Conservation (phyloP, 64 coral and sea anemone genomes). For the Pachyseris speciosa region DNA sequence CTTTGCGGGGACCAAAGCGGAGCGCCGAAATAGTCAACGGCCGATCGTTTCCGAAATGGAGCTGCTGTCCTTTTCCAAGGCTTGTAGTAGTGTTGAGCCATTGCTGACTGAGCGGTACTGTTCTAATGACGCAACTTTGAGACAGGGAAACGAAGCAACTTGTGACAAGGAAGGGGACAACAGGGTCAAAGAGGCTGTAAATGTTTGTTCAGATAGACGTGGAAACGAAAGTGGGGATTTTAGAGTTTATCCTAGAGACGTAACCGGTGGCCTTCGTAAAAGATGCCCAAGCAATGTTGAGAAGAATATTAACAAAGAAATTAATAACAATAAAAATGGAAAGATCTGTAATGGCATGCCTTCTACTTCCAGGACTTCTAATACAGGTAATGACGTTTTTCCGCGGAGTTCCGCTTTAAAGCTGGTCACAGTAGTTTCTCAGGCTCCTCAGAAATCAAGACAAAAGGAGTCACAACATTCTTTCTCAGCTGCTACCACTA, state of each 20-base stretch:
- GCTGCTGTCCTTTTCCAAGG: no score
- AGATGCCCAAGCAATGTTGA: not conserved
- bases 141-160: not conserved
- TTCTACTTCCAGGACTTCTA: not conserved
- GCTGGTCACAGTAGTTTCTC: no score
- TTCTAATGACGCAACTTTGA: not conserved
- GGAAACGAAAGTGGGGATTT: not conserved
- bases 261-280: not conserved
- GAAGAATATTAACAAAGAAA: not conserved
- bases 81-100: not conserved
- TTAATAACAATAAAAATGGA: not conserved
- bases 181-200: not conserved
- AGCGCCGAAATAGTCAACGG: not conserved
- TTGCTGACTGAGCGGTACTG: not conserved
- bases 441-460: no score
- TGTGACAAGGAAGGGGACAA: not conserved
- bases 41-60: not conserved
- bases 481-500: no score
- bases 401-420: no score
- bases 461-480: no score
- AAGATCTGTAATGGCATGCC: not conserved
- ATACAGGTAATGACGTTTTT: no score
- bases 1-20: not conserved
- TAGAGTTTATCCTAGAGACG: not conserved
- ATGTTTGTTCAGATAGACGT: no score